Percentiles rank a stretch among this genome's conserved stretches.
Conservation (phyloP, 1,140 invertebrate species). For the Tetranychus urticae region DNA sequence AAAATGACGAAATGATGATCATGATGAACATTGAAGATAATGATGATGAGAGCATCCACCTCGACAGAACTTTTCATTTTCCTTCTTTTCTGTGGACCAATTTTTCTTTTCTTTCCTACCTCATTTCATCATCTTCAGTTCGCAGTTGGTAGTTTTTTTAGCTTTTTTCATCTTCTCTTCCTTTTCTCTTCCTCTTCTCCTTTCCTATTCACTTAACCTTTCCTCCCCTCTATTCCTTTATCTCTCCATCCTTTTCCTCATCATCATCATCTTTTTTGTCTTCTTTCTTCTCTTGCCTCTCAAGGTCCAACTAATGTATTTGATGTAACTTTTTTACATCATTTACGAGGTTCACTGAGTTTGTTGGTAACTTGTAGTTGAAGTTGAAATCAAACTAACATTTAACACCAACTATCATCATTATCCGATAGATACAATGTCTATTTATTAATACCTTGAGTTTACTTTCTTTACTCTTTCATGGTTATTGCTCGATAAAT, state of each 20-base stretch:
- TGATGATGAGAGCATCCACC: no score
- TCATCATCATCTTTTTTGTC: constrained; percentile 4
- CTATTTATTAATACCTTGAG: no score
- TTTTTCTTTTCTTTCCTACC: neutral
- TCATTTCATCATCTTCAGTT: neutral
- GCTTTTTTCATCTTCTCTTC: neutral
- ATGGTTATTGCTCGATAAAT: no score
- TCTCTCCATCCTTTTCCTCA: neutral
- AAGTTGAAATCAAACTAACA: no score
- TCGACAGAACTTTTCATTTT: neutral
- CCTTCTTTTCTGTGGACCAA: neutral
- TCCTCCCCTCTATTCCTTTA: constrained; percentile 10
- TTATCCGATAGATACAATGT: no score
- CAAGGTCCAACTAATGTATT: neutral
- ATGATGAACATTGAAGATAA: no score
- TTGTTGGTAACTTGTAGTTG: no score
- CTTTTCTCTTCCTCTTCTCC: neutral
- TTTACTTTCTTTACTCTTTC: no score
- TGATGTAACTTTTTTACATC: no score
- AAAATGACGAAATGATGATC: no score
- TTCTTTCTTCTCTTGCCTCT: constrained; percentile 7
- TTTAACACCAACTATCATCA: no score
- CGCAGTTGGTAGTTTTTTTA: neutral
- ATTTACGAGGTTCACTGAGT: no score
- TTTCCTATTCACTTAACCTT: neutral